phyloP scores from a whole-genome alignment of 2,888 invertebrate genomes.

The Resseliella maxima region DNA sequence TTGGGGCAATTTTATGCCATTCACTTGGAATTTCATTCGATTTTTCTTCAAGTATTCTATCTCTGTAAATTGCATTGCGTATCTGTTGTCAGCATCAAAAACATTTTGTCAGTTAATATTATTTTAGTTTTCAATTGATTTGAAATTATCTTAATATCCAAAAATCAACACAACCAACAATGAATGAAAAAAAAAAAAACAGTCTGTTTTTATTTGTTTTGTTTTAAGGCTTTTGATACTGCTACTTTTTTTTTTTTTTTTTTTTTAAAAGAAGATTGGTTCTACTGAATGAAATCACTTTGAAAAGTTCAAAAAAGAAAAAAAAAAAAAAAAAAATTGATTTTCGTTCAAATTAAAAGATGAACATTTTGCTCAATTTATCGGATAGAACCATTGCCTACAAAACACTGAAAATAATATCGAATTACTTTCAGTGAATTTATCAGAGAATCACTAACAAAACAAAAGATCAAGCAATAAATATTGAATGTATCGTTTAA shows the following conservation, averaged over 20 bases:
- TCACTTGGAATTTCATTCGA: not conserved
- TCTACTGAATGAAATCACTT: not conserved
- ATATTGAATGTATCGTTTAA: not conserved
- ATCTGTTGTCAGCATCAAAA: constrained; percentile 66
- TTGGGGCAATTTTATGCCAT: too few relatives aligned
- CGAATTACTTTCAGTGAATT: not conserved
- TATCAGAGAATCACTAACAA: not conserved
- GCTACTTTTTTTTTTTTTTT: not conserved
- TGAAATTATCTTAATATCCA: not conserved
- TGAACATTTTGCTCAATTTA: not conserved
- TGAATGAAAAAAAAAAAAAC: not conserved
- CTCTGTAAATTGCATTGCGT: constrained; percentile 38
- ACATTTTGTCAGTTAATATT: constrained; percentile 68
- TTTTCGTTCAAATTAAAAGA: too few relatives aligned
- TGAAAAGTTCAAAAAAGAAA: too few relatives aligned
- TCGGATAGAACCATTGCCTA: not conserved
- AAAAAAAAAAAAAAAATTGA: too few relatives aligned
- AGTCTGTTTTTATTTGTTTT: not conserved
- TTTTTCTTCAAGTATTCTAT: not conserved
- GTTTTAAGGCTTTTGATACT: constrained; percentile 8
- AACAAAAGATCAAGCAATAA: not conserved
- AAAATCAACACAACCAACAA: too few relatives aligned
- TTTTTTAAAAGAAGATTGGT: not conserved
- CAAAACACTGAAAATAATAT: not conserved
- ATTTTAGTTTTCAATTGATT: constrained; percentile 40